These are phyloP conservation scores for Pseudomyrmex cubaensis DNA, from an alignment of 1,140 invertebrate genomes.

Conservation along the genomic window DNA sequence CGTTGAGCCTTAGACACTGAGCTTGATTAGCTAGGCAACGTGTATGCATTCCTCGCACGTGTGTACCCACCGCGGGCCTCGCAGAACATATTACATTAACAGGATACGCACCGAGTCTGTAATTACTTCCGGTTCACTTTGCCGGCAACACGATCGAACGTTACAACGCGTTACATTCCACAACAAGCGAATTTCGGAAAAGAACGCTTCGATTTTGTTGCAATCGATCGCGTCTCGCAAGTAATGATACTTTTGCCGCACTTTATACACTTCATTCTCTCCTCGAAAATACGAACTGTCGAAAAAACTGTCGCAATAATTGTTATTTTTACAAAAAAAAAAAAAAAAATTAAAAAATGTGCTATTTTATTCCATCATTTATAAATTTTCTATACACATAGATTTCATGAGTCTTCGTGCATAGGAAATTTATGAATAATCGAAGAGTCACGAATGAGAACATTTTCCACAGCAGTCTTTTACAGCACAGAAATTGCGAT, in stretches of 20 bases:
- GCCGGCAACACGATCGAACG: background rate
- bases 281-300: background rate
- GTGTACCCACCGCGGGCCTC: conserved; percentile 8
- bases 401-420: too few relatives aligned
- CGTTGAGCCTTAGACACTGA: conserved; percentile 69
- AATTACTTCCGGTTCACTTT: conserved; percentile 15
- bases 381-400: too few relatives aligned
- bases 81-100: conserved; percentile 58
- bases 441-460: too few relatives aligned
- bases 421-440: too few relatives aligned
- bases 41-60: conserved; percentile 44
- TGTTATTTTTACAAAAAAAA: too few relatives aligned
- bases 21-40: conserved; percentile 64
- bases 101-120: conserved; percentile 8
- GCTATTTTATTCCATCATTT: too few relatives aligned
- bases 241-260: conserved; percentile 27
- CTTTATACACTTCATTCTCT: background rate
- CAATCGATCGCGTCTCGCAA: background rate
- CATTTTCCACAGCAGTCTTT: too few relatives aligned
- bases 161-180: background rate
- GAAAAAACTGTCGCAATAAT: too few relatives aligned
- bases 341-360: too few relatives aligned
- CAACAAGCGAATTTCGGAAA: too few relatives aligned
- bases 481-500: too few relatives aligned
- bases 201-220: too few relatives aligned